phyloP scores from a whole-genome alignment of 2,888 invertebrate species.

The Troides oblongomaculatus region DNA sequence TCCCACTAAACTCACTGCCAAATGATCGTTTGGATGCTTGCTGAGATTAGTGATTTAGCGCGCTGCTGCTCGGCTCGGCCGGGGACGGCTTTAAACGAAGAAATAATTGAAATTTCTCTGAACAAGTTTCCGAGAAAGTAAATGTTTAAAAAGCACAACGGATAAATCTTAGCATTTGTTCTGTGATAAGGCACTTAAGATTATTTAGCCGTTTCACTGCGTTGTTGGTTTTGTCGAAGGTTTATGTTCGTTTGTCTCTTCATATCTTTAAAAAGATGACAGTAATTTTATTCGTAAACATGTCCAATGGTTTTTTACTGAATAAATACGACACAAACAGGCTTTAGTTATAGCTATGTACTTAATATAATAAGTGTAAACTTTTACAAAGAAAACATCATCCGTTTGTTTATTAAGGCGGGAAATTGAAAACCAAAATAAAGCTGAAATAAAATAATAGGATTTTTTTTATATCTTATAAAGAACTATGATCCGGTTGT shows the following conservation, averaged over 20 bases:
- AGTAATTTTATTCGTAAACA: slow-evolving; percentile 13
- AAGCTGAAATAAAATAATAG: no score
- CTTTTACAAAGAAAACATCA: no score
- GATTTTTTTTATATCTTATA: no score
- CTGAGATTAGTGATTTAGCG: slow-evolving; percentile 53
- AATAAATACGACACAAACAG: not conserved
- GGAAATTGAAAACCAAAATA: no score
- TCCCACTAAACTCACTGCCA: slow-evolving; percentile 62
- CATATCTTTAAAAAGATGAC: slow-evolving; percentile 14
- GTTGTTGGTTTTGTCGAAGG: slow-evolving; percentile 26
- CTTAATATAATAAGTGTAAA: no score
- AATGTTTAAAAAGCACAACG: slow-evolving; percentile 13
- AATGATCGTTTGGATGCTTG: slow-evolving; percentile 54
- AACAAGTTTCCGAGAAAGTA: slow-evolving; percentile 24
- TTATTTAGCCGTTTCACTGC: not conserved
- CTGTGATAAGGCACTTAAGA: slow-evolving; percentile 5
- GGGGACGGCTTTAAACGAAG: slow-evolving; percentile 34
- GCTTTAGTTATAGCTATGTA: not conserved
- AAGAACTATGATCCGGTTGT: no score
- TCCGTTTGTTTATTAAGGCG: no score
- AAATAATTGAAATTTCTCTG: slow-evolving; percentile 13
- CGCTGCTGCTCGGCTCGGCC: slow-evolving; percentile 19
- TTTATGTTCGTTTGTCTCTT: no score
- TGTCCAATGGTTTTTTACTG: not conserved
- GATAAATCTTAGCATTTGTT: slow-evolving; percentile 10